phyloP scores from a whole-genome alignment of 2,888 invertebrate species.

The Reticulitermes lucifugus region DNA sequence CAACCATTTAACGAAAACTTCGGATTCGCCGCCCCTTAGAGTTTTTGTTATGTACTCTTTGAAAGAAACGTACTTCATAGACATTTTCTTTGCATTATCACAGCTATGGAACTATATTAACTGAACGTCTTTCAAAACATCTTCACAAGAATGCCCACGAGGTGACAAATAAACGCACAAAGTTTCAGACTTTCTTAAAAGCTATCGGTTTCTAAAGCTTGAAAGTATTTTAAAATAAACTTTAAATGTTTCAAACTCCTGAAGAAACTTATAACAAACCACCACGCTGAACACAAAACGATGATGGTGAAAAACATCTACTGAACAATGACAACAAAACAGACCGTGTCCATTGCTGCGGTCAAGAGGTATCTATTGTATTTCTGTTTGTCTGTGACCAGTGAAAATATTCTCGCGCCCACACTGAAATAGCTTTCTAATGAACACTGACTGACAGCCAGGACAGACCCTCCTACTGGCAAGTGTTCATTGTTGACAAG shows the following conservation, averaged over 20 bases:
- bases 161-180: neutral
- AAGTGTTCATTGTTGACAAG: neutral
- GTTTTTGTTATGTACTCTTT: neutral
- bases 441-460: neutral
- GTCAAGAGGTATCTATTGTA: neutral
- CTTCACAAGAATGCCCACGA: neutral
- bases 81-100: neutral
- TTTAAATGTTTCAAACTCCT: neutral
- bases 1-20: too few relatives aligned
- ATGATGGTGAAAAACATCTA: neutral
- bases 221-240: neutral
- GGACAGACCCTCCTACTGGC: neutral
- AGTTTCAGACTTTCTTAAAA: neutral
- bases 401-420: slow-evolving; percentile 8
- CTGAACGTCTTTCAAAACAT: neutral
- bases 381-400: neutral
- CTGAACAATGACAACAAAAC: neutral
- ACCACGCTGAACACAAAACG: neutral
- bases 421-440: slow-evolving; percentile 8
- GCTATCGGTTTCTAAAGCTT: neutral
- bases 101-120: neutral
- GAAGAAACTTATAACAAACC: neutral
- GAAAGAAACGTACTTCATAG: neutral
- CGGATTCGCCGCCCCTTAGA: neutral
- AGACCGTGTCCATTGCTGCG: neutral